A percentile compares a stretch with the other conserved stretches of the same genome.
These are phyloP conservation scores for Actinopyga echinites DNA, from an alignment of 53 echinoderm and acorn worm species.

Conservation along the genomic window DNA sequence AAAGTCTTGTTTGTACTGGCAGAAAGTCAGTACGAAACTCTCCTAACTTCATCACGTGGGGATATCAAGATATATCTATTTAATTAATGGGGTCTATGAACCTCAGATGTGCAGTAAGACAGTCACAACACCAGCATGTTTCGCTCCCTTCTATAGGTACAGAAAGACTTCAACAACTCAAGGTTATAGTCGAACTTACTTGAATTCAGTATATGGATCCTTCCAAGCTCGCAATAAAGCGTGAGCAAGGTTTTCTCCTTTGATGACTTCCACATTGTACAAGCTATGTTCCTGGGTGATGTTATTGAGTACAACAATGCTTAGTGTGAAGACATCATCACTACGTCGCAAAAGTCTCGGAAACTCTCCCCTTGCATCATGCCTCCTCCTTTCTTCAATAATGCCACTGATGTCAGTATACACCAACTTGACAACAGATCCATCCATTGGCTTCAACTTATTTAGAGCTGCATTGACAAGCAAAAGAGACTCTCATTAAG, in stretches of 20 bases:
- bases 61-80: no score
- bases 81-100: no score
- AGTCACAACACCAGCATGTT: no score
- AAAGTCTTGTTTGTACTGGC: no score
- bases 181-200: not conserved
- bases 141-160: no score
- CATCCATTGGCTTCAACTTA: not conserved
- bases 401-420: not conserved
- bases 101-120: no score
- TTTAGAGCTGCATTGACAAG: not conserved
- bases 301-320: not conserved
- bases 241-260: constrained; percentile 1
- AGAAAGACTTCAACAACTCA: not conserved
- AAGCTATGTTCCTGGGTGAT: not conserved
- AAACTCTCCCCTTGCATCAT: not conserved
- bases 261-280: not conserved
- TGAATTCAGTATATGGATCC: not conserved
- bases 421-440: not conserved
- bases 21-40: no score
- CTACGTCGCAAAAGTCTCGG: not conserved
- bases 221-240: constrained; percentile 5
- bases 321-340: not conserved
- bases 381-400: not conserved
- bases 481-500: no score
- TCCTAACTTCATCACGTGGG: no score